Evolutionary conservation across 1,140 invertebrate species (phyloP), one percentile per base, ranked within the genome.

Genomic region (Aphaenogaster rudis): DNA sequence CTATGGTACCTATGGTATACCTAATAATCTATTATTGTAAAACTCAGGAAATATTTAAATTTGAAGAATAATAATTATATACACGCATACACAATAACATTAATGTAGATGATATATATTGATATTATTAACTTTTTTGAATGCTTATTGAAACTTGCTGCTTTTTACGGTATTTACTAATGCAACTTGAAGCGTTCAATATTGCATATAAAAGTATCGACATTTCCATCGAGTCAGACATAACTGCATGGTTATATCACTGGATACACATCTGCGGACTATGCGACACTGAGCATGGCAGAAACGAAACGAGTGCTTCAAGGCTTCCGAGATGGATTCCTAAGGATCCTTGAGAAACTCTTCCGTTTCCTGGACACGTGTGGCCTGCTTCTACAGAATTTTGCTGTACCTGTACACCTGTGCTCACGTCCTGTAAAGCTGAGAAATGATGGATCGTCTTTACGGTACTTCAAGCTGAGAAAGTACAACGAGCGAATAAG

Each of bases 321-420:
- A 28, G 64, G 50, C 48, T 71, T 69, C 45, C 64, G 78, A 80
- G 78, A 57, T 72, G 69, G 80, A 84, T 84, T 50, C 80, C 57
- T 61, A 28, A 76, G 42, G 80, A 84, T 84, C 54, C 42, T 61
- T 74, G 57, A 84, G 80, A 84, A 61, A 61, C 80, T 84, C 80
- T 84, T 84, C 69, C 80, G 80, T 57, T 84, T 76, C 69, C 80
- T 76, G 69, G 69, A 84, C 80, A 84, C 80, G 80, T 84, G 80
- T 74, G 80, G 42, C 69, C 57, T 61, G 67, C 69, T 63, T 52
- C 80, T 48, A 54, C 63, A 21, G 63, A 67, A 80, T 80, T 45
- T 33, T 13, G 28, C 80, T 48, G 15, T 74, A 82, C 67, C 80
- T 76, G 80, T 8, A 36, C 80, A 84, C 80, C 80, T 84, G 80